Percentiles rank a stretch among this genome's conserved stretches.
Conservation (phyloP, 2,797 vertebrate species). For the Lagocephalus sceleratus region DNA sequence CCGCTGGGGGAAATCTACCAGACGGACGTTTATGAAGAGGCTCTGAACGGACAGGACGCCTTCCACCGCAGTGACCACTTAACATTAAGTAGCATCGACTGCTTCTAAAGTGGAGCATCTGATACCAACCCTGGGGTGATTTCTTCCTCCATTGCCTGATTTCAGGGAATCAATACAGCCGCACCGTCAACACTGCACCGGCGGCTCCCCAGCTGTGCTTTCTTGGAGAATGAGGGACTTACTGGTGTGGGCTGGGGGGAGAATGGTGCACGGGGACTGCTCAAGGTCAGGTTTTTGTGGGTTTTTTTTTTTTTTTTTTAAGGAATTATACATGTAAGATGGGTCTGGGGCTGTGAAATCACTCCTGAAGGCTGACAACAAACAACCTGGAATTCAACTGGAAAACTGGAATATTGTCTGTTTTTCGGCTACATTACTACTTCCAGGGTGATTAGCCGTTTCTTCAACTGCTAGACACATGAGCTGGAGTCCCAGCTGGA, state of each 20-base stretch:
- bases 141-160: constrained; percentile 55
- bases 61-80: constrained; percentile 41
- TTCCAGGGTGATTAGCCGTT: too few species aligned
- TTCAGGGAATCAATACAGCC: constrained; percentile 65
- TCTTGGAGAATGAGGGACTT: background rate
- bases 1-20: constrained; percentile 14
- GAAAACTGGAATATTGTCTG: too few species aligned
- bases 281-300: constrained; percentile 22
- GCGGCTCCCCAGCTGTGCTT: background rate
- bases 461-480: background rate
- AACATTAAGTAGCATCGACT: constrained; percentile 64
- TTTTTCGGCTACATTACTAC: too few species aligned
- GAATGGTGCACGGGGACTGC: constrained; percentile 10
- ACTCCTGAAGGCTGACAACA: constrained; percentile 3
- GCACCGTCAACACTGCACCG: constrained; percentile 17
- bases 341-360: background rate
- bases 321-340: background rate
- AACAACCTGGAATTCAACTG: constrained; percentile 17
- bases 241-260: too few species aligned
- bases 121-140: constrained; percentile 37
- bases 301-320: background rate
- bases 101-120: constrained; percentile 56
- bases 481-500: constrained; percentile 6
- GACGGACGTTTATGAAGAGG: constrained; percentile 27
- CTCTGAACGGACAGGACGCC: constrained; percentile 40